Percentiles rank a stretch among this genome's conserved stretches.
These are phyloP conservation scores for Clostera curtula DNA, from an alignment of 2,888 invertebrate genomes.

Conservation along the genomic window DNA sequence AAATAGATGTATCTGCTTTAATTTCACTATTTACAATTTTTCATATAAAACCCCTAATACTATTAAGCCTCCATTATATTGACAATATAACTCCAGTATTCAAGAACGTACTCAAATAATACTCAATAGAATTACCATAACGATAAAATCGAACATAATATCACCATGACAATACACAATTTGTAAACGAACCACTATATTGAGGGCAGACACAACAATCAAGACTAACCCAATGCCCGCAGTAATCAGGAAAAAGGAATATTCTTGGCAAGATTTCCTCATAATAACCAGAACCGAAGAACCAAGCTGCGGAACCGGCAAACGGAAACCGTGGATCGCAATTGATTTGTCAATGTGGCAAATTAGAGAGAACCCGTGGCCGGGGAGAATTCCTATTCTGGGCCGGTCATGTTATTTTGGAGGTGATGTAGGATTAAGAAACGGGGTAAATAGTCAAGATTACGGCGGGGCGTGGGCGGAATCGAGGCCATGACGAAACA, in stretches of 20 bases:
- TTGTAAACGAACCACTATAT: constrained; percentile 24
- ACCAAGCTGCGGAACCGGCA: constrained; percentile 8
- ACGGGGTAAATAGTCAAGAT: constrained; percentile 62
- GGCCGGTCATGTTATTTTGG: constrained; percentile 30
- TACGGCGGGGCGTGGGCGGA: constrained; percentile 56
- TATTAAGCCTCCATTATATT: too few species aligned
- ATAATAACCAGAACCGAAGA: constrained; percentile 20
- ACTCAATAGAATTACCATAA: constrained; percentile 17
- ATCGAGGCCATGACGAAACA: constrained; percentile 65
- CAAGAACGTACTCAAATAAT: constrained; percentile 18
- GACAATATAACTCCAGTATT: too few species aligned
- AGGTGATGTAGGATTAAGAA: constrained; percentile 50
- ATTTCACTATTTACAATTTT: too few species aligned
- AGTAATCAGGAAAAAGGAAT: constrained; percentile 34
- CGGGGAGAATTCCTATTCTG: constrained; percentile 8
- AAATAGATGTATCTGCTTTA: too few species aligned
- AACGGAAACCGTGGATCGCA: constrained; percentile 14
- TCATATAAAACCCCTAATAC: too few species aligned
- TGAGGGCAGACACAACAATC: constrained; percentile 32
- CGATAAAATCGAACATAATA: constrained; percentile 23
- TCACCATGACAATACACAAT: constrained; percentile 21
- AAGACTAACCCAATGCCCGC: constrained; percentile 30
- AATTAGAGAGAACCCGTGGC: constrained; percentile 20
- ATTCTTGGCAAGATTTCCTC: constrained; percentile 33
- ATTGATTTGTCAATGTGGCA: constrained; percentile 17